Conservation (phyloP, 1,140 invertebrate genomes). For the Tetraneura akinire region DNA sequence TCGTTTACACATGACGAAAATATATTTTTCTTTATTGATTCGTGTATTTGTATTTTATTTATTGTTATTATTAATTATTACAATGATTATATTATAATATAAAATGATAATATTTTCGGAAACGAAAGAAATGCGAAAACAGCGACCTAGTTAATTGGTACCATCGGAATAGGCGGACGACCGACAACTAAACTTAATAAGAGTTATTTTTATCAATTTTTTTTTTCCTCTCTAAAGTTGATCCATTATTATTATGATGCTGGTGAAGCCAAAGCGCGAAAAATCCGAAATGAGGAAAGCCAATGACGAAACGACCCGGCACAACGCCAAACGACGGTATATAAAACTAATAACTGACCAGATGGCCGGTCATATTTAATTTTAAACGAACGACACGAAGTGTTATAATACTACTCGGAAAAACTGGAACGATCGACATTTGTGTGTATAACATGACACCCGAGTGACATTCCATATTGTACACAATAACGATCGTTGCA, state of each 20-base stretch:
- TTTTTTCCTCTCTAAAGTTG: slow-evolving; percentile 46
- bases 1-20: slow-evolving; percentile 38
- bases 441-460: background rate
- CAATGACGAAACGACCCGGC: slow-evolving; percentile 47
- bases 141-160: slow-evolving; percentile 43
- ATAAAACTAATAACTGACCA: slow-evolving; percentile 34
- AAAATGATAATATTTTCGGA: too few relatives aligned
- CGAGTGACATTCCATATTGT: too few relatives aligned
- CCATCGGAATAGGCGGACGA: slow-evolving; percentile 26
- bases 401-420: slow-evolving; percentile 7
- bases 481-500: too few relatives aligned
- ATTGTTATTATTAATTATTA: slow-evolving; percentile 23
- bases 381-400: slow-evolving; percentile 28
- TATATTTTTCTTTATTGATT: background rate
- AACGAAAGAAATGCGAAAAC: slow-evolving; percentile 14
- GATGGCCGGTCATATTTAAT: slow-evolving; percentile 50
- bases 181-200: slow-evolving; percentile 47
- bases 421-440: slow-evolving; percentile 45
- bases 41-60: background rate
- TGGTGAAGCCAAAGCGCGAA: slow-evolving; percentile 47
- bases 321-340: slow-evolving; percentile 32
- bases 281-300: slow-evolving; percentile 49
- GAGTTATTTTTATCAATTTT: slow-evolving; percentile 50
- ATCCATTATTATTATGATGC: slow-evolving; percentile 47
- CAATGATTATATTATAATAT: slow-evolving; percentile 11